Conservation (phyloP, 2,113 vertebrate genomes). For the Bubo scandiacus region DNA sequence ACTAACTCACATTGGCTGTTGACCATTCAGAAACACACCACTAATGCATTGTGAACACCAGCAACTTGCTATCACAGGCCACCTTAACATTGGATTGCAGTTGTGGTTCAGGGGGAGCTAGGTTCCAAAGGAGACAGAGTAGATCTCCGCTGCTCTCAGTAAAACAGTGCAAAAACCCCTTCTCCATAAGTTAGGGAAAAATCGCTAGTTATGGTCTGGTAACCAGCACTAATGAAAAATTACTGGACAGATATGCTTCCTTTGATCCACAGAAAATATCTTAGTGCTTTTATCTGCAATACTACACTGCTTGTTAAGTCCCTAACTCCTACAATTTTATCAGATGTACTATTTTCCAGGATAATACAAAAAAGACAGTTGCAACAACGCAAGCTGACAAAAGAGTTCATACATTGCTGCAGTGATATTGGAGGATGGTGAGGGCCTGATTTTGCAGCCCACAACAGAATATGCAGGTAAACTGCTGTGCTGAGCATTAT, state of each 20-base stretch:
- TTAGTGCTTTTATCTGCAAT: neutral
- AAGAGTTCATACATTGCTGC: neutral
- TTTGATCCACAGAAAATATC: neutral
- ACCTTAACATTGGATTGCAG: fast-evolving
- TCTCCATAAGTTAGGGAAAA: neutral
- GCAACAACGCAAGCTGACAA: neutral
- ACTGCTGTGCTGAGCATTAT: neutral
- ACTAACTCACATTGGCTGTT: neutral
- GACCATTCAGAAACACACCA: neutral
- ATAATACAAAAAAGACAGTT: neutral
- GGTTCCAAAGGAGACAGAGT: neutral
- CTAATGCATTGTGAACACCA: neutral
- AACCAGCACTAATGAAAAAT: neutral
- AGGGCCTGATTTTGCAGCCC: neutral
- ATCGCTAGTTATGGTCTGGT: neutral
- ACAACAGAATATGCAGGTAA: neutral
- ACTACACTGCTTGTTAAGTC: neutral
- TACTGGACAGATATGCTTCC: neutral
- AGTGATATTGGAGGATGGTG: neutral
- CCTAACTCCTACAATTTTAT: neutral
- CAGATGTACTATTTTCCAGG: neutral
- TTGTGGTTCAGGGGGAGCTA: neutral
- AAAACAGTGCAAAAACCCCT: neutral
- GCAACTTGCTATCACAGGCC: fast-evolving
- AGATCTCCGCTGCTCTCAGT: neutral